phyloP scores from a whole-genome alignment of 2,888 invertebrate species.

The Spodoptera littoralis region DNA sequence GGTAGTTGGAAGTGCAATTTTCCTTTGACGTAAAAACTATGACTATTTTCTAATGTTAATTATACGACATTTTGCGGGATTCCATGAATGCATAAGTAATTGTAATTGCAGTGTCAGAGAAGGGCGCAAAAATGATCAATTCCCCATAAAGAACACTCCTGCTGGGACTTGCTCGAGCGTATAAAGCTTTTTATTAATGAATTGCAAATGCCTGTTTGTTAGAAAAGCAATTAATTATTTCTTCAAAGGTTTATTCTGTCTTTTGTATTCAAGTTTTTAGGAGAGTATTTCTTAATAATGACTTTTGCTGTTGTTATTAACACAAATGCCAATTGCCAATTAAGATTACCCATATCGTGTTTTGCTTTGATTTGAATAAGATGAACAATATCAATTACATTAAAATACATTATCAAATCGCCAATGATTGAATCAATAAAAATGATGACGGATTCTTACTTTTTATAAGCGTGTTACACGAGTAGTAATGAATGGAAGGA shows the following conservation, averaged over 20 bases:
- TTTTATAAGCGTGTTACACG: conserved; percentile 52
- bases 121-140: conserved; percentile 59
- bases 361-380: not conserved
- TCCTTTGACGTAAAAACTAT: conserved; percentile 14
- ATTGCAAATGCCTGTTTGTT: conserved; percentile 24
- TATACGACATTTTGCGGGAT: conserved; percentile 39
- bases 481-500: conserved; percentile 65
- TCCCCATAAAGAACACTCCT: conserved; percentile 33
- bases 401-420: not conserved
- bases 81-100: conserved; percentile 50
- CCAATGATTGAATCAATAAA: conserved; percentile 27
- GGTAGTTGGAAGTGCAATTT: conserved; percentile 2
- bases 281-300: conserved; percentile 1
- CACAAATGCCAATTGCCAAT: conserved; percentile 12
- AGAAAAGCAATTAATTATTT: conserved; percentile 21
- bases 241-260: conserved; percentile 11
- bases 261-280: not conserved
- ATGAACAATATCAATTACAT: conserved; percentile 8
- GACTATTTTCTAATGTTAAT: conserved; percentile 40
- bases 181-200: conserved; percentile 44
- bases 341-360: not conserved
- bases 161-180: conserved; percentile 34
- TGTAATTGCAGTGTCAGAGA: conserved; percentile 61
- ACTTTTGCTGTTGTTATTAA: not conserved
- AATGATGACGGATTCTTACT: conserved; percentile 35